Percentiles rank a stretch among this genome's conserved stretches.
phyloP scores from a whole-genome alignment of 2,797 vertebrate species.

The Oophaga sylvatica region DNA sequence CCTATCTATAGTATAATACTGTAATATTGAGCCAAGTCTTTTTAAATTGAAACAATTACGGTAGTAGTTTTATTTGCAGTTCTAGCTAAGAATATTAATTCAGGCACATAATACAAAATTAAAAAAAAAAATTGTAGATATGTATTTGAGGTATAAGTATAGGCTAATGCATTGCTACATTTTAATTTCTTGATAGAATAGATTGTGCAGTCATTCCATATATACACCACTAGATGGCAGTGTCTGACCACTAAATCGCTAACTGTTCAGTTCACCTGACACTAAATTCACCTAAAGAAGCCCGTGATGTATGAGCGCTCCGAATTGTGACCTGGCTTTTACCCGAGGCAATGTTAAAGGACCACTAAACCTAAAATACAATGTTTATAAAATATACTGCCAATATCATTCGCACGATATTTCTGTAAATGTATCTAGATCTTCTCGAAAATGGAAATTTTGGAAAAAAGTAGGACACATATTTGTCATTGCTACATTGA shows the following conservation, averaged over 20 bases:
- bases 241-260: slow-evolving; percentile 3
- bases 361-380: background rate
- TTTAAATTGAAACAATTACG: no score
- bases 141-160: no score
- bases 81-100: no score
- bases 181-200: background rate
- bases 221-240: slow-evolving; percentile 33
- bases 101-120: no score
- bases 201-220: background rate
- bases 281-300: background rate
- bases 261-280: background rate
- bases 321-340: background rate
- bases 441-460: background rate
- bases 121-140: background rate
- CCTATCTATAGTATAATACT: no score
- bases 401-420: background rate
- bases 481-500: background rate
- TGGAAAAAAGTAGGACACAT: background rate
- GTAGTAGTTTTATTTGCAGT: no score
- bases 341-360: background rate
- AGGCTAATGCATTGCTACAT: background rate
- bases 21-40: no score
- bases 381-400: background rate
- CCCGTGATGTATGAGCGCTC: background rate
- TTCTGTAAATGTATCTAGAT: background rate